Conservation (phyloP, 2,797 vertebrate genomes). For the Pempheris klunzingeri region DNA sequence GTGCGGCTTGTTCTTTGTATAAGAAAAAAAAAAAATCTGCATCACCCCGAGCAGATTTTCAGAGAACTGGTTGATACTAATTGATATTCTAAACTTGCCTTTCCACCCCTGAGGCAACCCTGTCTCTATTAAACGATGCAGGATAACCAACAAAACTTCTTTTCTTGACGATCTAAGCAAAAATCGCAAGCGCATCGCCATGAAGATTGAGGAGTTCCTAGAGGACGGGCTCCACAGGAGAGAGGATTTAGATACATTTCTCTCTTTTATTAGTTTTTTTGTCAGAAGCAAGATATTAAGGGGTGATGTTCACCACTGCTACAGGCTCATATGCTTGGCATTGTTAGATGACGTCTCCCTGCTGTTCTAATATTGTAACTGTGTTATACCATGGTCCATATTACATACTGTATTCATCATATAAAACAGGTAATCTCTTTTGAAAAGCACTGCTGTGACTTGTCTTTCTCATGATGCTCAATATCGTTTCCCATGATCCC, state of each 20-base stretch:
- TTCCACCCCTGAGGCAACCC: slow-evolving; percentile 68
- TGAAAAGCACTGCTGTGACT: not conserved
- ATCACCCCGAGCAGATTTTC: slow-evolving; percentile 60
- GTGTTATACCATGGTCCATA: not conserved
- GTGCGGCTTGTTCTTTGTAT: slow-evolving; percentile 47
- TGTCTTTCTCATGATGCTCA: slow-evolving; percentile 2
- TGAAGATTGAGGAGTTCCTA: slow-evolving; percentile 54
- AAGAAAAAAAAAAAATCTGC: slow-evolving; percentile 32
- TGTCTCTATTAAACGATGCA: slow-evolving; percentile 74
- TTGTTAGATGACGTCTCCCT: slow-evolving; percentile 3
- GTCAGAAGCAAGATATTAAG: slow-evolving; percentile 1
- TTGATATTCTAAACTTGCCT: slow-evolving; percentile 84
- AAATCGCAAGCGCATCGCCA: slow-evolving; percentile 50
- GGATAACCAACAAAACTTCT: slow-evolving; percentile 72
- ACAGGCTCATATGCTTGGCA: not conserved
- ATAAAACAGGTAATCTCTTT: not conserved
- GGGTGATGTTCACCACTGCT: not conserved
- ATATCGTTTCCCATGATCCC: slow-evolving; percentile 4
- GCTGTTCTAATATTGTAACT: slow-evolving; percentile 14
- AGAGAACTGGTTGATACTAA: slow-evolving; percentile 77
- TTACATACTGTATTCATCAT: not conserved
- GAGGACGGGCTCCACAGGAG: slow-evolving; percentile 40
- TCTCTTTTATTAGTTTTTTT: slow-evolving; percentile 4
- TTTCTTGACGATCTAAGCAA: slow-evolving; percentile 80
- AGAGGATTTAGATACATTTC: slow-evolving; percentile 5